phyloP scores from a whole-genome alignment of 2,888 invertebrate genomes.

The Adineta ricciae region DNA sequence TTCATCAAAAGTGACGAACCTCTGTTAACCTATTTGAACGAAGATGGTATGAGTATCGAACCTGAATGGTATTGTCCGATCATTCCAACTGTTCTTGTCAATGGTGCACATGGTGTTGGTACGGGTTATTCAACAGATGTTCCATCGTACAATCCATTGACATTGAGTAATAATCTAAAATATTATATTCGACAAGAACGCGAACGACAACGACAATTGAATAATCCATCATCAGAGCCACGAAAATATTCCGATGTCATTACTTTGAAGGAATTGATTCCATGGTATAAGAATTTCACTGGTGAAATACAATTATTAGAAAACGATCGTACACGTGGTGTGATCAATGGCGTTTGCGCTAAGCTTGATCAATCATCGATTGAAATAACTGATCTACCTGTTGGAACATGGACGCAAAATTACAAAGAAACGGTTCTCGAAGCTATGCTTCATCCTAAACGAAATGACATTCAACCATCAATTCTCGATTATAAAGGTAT shows the following conservation, averaged over 20 bases:
- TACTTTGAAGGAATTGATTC: constrained; percentile 58
- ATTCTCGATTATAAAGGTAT: constrained; percentile 44
- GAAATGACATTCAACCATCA: constrained; percentile 53
- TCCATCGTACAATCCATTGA: constrained; percentile 85
- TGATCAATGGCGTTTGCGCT: constrained; percentile 72
- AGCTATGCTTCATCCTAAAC: constrained; percentile 68
- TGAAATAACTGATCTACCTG: constrained; percentile 88
- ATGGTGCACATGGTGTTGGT: constrained; percentile 93
- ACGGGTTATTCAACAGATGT: constrained; percentile 97
- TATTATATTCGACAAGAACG: constrained; percentile 66
- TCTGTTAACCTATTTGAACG: constrained; percentile 71
- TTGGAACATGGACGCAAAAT: constrained; percentile 83
- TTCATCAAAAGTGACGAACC: constrained; percentile 82
- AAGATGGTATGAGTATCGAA: constrained; percentile 88
- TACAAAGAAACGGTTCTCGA: constrained; percentile 90
- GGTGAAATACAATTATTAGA: constrained; percentile 54
- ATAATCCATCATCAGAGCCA: constrained; percentile 54
- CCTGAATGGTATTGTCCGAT: constrained; percentile 83
- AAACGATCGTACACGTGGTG: constrained; percentile 51
- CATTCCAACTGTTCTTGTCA: constrained; percentile 87
- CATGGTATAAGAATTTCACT: constrained; percentile 82
- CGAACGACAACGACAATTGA: not conserved
- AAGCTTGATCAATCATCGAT: constrained; percentile 60
- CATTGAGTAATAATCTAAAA: constrained; percentile 68
- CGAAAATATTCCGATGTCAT: constrained; percentile 43